Evolutionary conservation across 2,888 invertebrate genomes (phyloP).

Genomic region (Bembecia ichneumoniformis): DNA sequence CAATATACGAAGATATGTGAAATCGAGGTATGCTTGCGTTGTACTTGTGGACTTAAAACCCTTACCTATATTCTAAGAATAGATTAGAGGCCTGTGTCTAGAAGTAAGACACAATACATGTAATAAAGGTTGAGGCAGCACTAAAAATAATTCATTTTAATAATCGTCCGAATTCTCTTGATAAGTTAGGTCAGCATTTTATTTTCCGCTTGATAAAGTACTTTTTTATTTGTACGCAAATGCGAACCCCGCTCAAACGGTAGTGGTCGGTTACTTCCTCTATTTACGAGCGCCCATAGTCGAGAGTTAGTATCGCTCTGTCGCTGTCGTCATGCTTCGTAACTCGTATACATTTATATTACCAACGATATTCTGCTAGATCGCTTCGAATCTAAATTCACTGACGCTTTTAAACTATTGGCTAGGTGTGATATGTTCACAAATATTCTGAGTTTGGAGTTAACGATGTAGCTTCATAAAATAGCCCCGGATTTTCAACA

Average conservation of each 20-base stretch:
- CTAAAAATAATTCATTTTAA: not conserved
- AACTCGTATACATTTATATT: constrained; percentile 53
- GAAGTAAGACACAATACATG: too few relatives aligned
- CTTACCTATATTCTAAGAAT: too few relatives aligned
- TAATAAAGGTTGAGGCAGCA: too few relatives aligned
- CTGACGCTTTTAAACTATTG: constrained; percentile 4
- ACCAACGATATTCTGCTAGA: constrained; percentile 28
- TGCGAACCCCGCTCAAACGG: constrained; percentile 40
- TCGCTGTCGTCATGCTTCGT: constrained; percentile 60
- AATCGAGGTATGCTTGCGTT: too few relatives aligned
- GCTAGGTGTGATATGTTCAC: not conserved
- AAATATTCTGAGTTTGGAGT: not conserved
- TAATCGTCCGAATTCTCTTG: not conserved
- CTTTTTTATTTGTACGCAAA: constrained; percentile 61
- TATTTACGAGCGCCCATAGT: constrained; percentile 52
- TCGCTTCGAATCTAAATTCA: constrained; percentile 7
- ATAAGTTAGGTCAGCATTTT: not conserved
- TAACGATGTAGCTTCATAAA: not conserved
- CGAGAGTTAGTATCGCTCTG: constrained; percentile 56
- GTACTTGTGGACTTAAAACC: too few relatives aligned
- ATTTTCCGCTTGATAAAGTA: constrained; percentile 51
- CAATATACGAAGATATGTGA: too few relatives aligned
- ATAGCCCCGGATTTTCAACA: not conserved
- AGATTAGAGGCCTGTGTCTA: too few relatives aligned
- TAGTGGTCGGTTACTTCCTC: constrained; percentile 51